Evolutionary conservation across 2,888 invertebrate genomes (phyloP).

Genomic region (Brenthis ino): DNA sequence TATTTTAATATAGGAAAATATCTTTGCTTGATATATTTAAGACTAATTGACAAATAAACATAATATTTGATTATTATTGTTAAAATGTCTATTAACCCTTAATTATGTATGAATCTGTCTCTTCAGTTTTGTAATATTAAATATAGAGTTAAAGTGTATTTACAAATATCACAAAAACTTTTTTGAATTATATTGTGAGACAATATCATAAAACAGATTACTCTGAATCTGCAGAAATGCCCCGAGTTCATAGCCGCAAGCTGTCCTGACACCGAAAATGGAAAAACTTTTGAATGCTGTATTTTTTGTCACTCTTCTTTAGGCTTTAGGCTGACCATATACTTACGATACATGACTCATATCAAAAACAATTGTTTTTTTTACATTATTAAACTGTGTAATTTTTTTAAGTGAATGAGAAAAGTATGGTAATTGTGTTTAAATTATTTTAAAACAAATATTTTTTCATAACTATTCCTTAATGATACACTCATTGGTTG

Average conservation of each 20-base stretch:
- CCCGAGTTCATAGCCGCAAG: constrained; percentile 53
- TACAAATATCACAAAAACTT: constrained; percentile 19
- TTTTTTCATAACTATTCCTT: too few relatives aligned
- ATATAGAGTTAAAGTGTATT: neutral
- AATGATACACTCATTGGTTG: too few relatives aligned
- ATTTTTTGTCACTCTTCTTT: constrained; percentile 65
- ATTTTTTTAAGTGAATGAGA: too few relatives aligned
- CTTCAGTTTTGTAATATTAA: neutral
- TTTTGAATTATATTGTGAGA: constrained; percentile 51
- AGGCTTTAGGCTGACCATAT: constrained; percentile 47
- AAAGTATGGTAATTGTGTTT: too few relatives aligned
- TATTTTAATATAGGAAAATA: too few relatives aligned
- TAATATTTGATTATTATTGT: too few relatives aligned
- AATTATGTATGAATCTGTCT: too few relatives aligned
- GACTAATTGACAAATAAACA: too few relatives aligned
- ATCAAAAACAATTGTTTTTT: neutral
- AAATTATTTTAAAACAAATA: too few relatives aligned
- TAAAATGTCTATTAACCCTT: too few relatives aligned
- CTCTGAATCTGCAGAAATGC: constrained; percentile 49
- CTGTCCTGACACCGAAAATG: constrained; percentile 66
- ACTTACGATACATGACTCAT: constrained; percentile 1
- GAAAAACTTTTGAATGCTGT: constrained; percentile 76
- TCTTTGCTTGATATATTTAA: too few relatives aligned
- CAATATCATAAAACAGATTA: constrained; percentile 57
- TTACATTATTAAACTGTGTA: neutral